phyloP scores from a whole-genome alignment of 2,113 vertebrate species.

The Hippolais icterina region DNA sequence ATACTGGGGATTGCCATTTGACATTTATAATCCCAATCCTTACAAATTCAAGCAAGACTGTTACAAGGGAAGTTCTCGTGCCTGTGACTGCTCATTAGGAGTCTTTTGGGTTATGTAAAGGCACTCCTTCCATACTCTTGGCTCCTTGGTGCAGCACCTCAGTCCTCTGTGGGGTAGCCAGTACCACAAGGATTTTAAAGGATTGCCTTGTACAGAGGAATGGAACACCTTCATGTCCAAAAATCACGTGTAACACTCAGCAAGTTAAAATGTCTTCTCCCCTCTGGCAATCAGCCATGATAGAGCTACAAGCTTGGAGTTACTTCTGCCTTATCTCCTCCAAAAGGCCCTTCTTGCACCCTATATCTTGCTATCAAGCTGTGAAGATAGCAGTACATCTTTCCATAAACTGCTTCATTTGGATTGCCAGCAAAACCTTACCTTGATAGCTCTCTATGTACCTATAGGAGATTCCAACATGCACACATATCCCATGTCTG shows the following conservation, averaged over 20 bases:
- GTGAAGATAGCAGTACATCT: background rate
- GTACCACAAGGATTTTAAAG: background rate
- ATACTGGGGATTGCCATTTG: background rate
- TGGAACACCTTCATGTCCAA: background rate
- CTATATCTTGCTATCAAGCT: background rate
- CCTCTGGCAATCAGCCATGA: fast-evolving
- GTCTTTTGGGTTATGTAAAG: background rate
- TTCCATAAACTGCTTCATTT: background rate
- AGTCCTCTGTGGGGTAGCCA: background rate
- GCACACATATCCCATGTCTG: fast-evolving
- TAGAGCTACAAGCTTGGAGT: background rate
- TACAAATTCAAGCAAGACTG: background rate
- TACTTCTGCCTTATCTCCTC: background rate
- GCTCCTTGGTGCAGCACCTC: background rate
- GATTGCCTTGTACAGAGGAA: fast-evolving
- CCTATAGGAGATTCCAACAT: fast-evolving
- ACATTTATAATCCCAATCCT: background rate
- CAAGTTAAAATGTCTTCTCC: background rate
- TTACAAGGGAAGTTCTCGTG: background rate
- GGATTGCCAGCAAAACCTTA: background rate
- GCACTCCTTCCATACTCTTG: background rate
- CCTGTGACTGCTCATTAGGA: background rate
- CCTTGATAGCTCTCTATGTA: background rate
- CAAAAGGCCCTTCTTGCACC: background rate
- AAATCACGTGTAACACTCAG: background rate